Evolutionary conservation across 92 coral and sea anemone species (phyloP).

Genomic region (Heliopora coerulea): DNA sequence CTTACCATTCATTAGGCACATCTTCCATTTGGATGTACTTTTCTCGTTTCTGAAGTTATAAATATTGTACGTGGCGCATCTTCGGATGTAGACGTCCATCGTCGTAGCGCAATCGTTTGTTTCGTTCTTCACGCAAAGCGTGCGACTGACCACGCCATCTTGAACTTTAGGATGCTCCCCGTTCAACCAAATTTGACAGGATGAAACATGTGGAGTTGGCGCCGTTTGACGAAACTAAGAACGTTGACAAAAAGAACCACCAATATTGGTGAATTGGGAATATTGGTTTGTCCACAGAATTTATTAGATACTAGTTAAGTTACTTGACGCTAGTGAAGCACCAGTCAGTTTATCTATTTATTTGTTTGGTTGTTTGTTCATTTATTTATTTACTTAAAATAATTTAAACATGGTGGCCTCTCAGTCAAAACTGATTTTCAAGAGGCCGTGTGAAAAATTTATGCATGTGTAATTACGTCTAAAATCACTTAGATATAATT

Average conservation of each 20-base stretch:
- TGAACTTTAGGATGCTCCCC: conserved; percentile 1
- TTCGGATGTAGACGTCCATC: neutral
- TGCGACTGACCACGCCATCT: neutral
- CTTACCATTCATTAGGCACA: conserved; percentile 14
- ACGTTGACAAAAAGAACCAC: neutral
- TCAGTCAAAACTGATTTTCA: too few species aligned
- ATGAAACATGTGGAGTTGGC: neutral
- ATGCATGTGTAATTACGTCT: too few species aligned
- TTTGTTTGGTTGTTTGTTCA: too few species aligned
- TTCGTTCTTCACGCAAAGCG: neutral
- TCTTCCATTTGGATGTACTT: neutral
- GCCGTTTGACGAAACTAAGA: neutral
- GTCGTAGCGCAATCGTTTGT: neutral
- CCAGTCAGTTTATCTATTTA: too few species aligned
- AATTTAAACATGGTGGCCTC: too few species aligned
- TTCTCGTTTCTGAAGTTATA: neutral
- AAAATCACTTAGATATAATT: too few species aligned
- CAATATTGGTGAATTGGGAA: too few species aligned
- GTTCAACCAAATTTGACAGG: neutral
- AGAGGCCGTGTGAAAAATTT: too few species aligned
- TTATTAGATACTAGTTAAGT: neutral
- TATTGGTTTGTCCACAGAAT: neutral
- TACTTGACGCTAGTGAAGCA: too few species aligned
- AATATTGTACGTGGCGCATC: conserved; percentile 1
- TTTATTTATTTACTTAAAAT: too few species aligned